phyloP scores from a whole-genome alignment of 1,140 invertebrate genomes.

The Samia ricini region DNA sequence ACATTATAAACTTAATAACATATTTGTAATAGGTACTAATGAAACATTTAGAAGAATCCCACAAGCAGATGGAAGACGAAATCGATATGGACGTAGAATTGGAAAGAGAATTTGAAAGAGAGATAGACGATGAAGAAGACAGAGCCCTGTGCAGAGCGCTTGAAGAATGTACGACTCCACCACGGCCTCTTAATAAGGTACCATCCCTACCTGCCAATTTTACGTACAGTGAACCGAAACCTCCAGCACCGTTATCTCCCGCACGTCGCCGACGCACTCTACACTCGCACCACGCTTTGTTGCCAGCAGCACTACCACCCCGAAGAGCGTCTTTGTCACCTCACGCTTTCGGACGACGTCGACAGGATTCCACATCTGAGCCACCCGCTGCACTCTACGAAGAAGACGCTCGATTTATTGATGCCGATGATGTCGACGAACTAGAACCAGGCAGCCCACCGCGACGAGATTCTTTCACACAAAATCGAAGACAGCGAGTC shows the following conservation, averaged over 20 bases:
- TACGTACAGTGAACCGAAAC: slow-evolving; percentile 81
- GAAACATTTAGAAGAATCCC: slow-evolving; percentile 99
- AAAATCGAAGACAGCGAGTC: slow-evolving; percentile 58
- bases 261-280: slow-evolving; percentile 63
- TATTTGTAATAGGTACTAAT: slow-evolving; percentile 83
- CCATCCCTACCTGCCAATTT: slow-evolving; percentile 84
- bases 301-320: slow-evolving; percentile 51
- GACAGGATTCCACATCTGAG: slow-evolving; percentile 67
- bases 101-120: slow-evolving; percentile 88
- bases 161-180: slow-evolving; percentile 50
- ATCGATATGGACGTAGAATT: slow-evolving; percentile 94
- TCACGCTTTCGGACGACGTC: slow-evolving; percentile 68
- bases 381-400: slow-evolving; percentile 68
- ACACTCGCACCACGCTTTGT: slow-evolving; percentile 67
- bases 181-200: slow-evolving; percentile 76
- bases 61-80: slow-evolving; percentile 96
- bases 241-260: slow-evolving; percentile 50
- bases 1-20: not conserved
- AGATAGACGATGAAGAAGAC: slow-evolving; percentile 86
- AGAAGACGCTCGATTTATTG: slow-evolving; percentile 74
- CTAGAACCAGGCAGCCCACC: slow-evolving; percentile 62
- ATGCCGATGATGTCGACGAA: slow-evolving; percentile 70
- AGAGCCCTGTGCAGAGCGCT: slow-evolving; percentile 78
- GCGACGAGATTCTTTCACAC: slow-evolving; percentile 54
- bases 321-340: slow-evolving; percentile 63